These are phyloP conservation scores for Rhabdornis inornatus DNA, from an alignment of 2,113 vertebrate genomes.

Conservation along the genomic window DNA sequence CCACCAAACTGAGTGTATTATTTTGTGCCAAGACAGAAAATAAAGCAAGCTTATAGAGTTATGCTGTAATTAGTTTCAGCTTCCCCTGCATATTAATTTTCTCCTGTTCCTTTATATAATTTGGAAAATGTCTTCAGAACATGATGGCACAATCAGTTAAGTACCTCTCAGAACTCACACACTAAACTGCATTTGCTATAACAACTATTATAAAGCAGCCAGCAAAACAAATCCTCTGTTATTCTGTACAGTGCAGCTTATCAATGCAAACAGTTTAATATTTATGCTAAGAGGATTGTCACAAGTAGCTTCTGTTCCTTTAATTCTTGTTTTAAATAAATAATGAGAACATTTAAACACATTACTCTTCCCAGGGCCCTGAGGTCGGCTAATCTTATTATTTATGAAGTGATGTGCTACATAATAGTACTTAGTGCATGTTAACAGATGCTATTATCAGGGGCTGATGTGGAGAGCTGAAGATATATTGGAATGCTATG, in stretches of 20 bases:
- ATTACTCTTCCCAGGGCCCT: conserved; percentile 90
- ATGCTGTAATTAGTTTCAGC: conserved; percentile 64
- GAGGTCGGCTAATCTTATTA: conserved; percentile 99
- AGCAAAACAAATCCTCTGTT: conserved; percentile 52
- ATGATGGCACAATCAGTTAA: conserved; percentile 42
- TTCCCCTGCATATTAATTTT: conserved; percentile 68
- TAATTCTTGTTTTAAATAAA: conserved; percentile 99
- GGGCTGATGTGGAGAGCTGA: conserved; percentile 85
- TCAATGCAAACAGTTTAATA: conserved; percentile 81
- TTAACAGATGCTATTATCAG: conserved; percentile 99
- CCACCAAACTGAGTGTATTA: conserved; percentile 33
- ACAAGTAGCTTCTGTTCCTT: conserved; percentile 90
- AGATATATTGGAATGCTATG: conserved; percentile 96
- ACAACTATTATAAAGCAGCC: conserved; percentile 52
- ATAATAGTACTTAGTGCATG: conserved; percentile 99
- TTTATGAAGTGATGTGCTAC: conserved; percentile 99
- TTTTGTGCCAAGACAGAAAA: conserved; percentile 44
- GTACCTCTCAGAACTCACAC: conserved; percentile 26
- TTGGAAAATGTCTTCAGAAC: conserved; percentile 49
- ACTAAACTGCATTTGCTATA: conserved; percentile 15
- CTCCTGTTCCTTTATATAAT: conserved; percentile 52
- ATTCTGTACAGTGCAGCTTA: conserved; percentile 60
- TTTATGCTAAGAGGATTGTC: conserved; percentile 88
- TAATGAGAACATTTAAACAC: conserved; percentile 99
- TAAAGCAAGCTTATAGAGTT: conserved; percentile 45